phyloP scores from a whole-genome alignment of 2,888 invertebrate species.

The Leucophenga maculata region DNA sequence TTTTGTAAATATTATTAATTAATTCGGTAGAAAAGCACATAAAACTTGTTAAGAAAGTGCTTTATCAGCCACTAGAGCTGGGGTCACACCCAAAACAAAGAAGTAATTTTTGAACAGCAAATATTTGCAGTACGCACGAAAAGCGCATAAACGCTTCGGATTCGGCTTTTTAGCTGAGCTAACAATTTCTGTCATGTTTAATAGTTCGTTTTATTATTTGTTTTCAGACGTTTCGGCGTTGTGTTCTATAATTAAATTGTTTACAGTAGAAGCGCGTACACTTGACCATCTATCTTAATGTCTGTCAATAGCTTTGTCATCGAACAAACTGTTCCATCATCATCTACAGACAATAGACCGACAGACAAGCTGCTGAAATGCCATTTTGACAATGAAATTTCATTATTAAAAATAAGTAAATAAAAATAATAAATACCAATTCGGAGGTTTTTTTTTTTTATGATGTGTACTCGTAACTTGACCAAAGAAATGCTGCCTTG shows the following conservation, averaged over 20 bases:
- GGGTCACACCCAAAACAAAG: no score
- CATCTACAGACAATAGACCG: constrained; percentile 34
- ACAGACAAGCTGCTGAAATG: constrained; percentile 17
- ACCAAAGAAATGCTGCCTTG: not conserved
- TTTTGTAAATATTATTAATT: no score
- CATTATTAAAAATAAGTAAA: constrained; percentile 6
- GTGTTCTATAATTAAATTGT: constrained; percentile 17
- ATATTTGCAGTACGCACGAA: not conserved
- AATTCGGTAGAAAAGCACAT: no score
- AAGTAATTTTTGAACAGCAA: no score
- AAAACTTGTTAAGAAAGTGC: no score
- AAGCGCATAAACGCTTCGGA: not conserved
- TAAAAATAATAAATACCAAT: not conserved
- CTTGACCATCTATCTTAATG: not conserved
- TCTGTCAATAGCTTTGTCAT: not conserved
- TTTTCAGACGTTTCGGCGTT: not conserved
- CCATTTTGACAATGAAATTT: constrained; percentile 7
- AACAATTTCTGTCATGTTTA: not conserved
- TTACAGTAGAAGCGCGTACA: constrained; percentile 21
- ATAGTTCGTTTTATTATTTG: not conserved
- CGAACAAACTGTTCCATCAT: constrained; percentile 19
- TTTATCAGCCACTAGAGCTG: no score
- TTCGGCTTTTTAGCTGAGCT: no score
- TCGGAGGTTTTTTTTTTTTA: not conserved
- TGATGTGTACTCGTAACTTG: constrained; percentile 5